Percentiles rank a stretch among this genome's conserved stretches.
Evolutionary conservation across 2,113 vertebrate species (phyloP).

Genomic region (Pluvialis apricaria): DNA sequence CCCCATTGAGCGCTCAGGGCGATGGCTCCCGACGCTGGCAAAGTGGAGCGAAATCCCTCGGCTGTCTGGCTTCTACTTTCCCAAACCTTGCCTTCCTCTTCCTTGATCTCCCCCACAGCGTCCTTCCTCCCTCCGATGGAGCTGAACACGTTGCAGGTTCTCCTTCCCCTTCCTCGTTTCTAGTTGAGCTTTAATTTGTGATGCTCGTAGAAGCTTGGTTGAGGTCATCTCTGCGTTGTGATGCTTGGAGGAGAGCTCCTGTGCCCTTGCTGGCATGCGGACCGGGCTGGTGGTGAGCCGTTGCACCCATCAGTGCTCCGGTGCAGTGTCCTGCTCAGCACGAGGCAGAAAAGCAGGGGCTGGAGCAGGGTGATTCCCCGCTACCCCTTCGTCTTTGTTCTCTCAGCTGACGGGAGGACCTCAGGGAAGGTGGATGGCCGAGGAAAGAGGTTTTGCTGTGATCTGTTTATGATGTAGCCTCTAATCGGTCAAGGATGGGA

Average conservation of each 20-base stretch:
- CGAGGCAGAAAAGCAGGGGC: background rate
- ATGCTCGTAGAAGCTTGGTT: background rate
- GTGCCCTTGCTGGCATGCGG: accelerated
- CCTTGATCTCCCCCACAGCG: background rate
- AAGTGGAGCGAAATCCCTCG: background rate
- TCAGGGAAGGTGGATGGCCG: background rate
- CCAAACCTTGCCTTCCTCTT: background rate
- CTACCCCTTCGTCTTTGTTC: background rate
- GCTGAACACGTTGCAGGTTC: background rate
- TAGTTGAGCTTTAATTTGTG: background rate
- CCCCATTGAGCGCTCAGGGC: background rate
- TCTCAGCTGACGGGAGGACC: background rate
- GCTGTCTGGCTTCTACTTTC: constrained; percentile 10
- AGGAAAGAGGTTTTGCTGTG: background rate
- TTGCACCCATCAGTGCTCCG: background rate
- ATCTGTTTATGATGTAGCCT: background rate
- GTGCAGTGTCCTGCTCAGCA: background rate
- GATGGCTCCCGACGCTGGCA: background rate
- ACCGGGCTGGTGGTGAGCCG: background rate
- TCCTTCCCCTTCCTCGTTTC: background rate
- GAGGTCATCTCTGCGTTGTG: accelerated
- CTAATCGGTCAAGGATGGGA: background rate
- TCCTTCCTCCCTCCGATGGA: background rate
- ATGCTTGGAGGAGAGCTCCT: background rate
- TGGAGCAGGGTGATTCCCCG: background rate